These are phyloP conservation scores for Pseudomyrmex cubaensis DNA, from an alignment of 1,140 invertebrate genomes.

Conservation along the genomic window DNA sequence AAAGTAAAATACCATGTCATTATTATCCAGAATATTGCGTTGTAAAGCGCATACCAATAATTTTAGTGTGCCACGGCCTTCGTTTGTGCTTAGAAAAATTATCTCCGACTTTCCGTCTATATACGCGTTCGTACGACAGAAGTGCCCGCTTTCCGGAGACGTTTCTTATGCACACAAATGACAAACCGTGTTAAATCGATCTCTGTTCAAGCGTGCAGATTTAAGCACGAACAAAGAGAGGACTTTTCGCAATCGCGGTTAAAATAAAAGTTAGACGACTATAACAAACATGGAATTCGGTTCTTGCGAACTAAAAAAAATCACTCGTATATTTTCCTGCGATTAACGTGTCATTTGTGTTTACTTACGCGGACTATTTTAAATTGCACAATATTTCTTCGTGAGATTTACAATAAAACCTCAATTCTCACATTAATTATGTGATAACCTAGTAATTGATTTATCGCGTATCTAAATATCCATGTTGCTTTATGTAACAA, in stretches of 20 bases:
- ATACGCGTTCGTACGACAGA: neutral
- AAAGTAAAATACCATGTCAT: neutral
- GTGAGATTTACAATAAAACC: neutral
- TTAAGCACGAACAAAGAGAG: constrained; percentile 59
- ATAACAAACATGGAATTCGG: constrained; percentile 37
- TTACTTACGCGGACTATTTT: neutral
- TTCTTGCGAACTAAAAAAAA: constrained; percentile 21
- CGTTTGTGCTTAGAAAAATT: neutral
- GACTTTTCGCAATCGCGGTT: constrained; percentile 50
- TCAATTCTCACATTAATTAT: neutral
- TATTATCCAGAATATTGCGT: neutral
- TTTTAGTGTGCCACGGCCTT: constrained; percentile 15
- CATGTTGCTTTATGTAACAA: neutral
- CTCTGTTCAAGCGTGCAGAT: constrained; percentile 63
- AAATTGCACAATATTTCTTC: constrained; percentile 37
- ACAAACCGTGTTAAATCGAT: constrained; percentile 61
- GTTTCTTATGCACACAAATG: constrained; percentile 43
- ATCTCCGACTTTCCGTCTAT: neutral
- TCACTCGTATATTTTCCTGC: neutral
- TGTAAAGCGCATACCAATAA: neutral
- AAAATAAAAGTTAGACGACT: constrained; percentile 30
- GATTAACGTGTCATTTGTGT: neutral
- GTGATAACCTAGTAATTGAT: neutral
- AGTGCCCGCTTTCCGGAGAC: constrained; percentile 30
- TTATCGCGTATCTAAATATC: neutral